These are phyloP conservation scores for Puma concolor DNA, from an alignment of 2,113 vertebrate species.

Conservation along the genomic window DNA sequence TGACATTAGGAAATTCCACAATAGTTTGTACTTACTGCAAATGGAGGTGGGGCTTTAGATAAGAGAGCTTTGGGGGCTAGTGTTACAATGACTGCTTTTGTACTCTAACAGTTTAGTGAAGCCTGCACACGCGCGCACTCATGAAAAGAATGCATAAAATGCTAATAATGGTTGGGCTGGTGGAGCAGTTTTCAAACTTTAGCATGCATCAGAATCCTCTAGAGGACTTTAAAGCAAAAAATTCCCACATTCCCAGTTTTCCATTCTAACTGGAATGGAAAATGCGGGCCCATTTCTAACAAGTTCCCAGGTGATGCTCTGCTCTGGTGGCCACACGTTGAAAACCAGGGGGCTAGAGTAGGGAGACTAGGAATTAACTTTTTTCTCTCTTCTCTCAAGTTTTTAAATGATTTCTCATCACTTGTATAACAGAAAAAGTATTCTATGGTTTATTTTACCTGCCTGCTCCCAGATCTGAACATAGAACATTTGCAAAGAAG, in stretches of 20 bases:
- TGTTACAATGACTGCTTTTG: neutral
- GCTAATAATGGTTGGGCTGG: neutral
- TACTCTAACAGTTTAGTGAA: neutral
- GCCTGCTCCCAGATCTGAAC: neutral
- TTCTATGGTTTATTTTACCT: neutral
- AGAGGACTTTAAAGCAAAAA: neutral
- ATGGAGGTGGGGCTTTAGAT: neutral
- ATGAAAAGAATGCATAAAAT: neutral
- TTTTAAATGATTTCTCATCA: neutral
- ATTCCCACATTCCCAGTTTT: neutral
- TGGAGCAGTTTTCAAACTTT: neutral
- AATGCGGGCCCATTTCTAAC: neutral
- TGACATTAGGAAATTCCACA: neutral
- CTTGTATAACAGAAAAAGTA: neutral
- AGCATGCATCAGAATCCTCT: neutral
- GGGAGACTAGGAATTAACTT: neutral
- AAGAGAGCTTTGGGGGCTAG: neutral
- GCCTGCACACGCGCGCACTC: neutral
- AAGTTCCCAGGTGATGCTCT: neutral
- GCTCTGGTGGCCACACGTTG: neutral
- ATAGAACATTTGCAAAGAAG: neutral
- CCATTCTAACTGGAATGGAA: neutral
- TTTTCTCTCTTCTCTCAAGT: neutral
- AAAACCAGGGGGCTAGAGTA: neutral
- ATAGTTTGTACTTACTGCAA: neutral